Base-by-base conservation (phyloP, 2,888 invertebrate genomes). In the Agriopis aurantiaria region DNA sequence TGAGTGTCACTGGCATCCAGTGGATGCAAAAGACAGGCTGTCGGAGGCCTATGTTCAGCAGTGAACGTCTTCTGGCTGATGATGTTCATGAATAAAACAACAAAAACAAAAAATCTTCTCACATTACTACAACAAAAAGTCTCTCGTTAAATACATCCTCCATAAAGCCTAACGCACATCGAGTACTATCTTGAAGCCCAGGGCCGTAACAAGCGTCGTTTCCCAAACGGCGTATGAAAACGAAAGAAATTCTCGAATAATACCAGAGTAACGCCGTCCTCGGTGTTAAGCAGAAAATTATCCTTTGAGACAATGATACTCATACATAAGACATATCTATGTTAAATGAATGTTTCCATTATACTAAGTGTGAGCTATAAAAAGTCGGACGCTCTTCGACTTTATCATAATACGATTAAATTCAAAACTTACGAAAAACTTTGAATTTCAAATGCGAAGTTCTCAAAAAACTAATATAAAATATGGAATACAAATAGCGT, bases 271-370 rank as follows among this genome's bases (percentile, higher is more conserved):
- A 76, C 78, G 75, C 73, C 81, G 82, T 83, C 75, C 82, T 80
- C 82, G 76, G 68, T 70, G 69, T 76, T 84, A 82, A 85, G 83
- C 83, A 82, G 79, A 80, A 82, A 82, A 86, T 85, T 85, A 85
- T 84, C 83, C 82, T 82, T 78, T 75, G 82, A 85, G 85, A 84
- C 85, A 85, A 83, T 82, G 79, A 80, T 82, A 53, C 69, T 70
- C 65, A 58, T 66, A 66, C 52, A 57, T 57, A 57, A 52, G 57
- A 57, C 53, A 52, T 69, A 60, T 17, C 43, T 64, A 60, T 53
- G 43, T 33, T 14, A 17, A 17, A 14, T 23, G 10, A 17, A 14
- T 41, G 61, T 61, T 68, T 57, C 51, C 57, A 14, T 56, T 62
- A 10, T 14, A 33, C 45, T 17, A 0, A 3, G 8, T 12, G 23